Conservation (phyloP, 2,797 vertebrate genomes). For the Spinus olivaceus region DNA sequence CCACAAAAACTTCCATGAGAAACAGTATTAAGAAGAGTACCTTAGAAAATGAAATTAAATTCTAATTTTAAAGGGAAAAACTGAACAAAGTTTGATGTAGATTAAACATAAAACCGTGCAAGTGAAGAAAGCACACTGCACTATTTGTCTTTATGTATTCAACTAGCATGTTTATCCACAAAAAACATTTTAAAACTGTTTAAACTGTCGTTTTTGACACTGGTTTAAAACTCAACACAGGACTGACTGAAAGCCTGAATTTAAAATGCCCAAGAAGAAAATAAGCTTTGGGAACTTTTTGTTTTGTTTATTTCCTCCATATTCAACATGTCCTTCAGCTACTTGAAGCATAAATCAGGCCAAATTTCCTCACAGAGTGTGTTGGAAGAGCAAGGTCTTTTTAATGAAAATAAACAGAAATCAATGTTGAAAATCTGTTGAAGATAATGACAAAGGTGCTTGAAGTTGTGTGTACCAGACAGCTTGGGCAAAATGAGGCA, state of each 20-base stretch:
- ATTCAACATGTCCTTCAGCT: not conserved
- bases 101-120: not conserved
- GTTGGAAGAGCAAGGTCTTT: fast-evolving
- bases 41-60: not conserved
- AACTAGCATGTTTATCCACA: not conserved
- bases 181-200: not conserved
- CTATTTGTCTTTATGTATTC: not conserved
- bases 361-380: not conserved
- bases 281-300: not conserved
- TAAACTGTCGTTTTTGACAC: not conserved
- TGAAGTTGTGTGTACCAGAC: not conserved
- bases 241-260: not conserved
- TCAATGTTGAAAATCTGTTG: not conserved
- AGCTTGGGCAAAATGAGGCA: not conserved
- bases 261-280: not conserved
- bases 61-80: not conserved
- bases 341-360: not conserved
- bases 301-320: not conserved
- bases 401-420: not conserved
- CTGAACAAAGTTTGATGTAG: not conserved
- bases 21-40: not conserved
- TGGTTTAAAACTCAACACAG: not conserved
- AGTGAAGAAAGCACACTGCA: not conserved
- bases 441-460: not conserved
- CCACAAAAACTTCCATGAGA: not conserved